Percentiles rank a stretch among this genome's conserved stretches.
These are phyloP conservation scores for Notothenia coriiceps DNA, from an alignment of 2,113 vertebrate species.

Conservation along the genomic window DNA sequence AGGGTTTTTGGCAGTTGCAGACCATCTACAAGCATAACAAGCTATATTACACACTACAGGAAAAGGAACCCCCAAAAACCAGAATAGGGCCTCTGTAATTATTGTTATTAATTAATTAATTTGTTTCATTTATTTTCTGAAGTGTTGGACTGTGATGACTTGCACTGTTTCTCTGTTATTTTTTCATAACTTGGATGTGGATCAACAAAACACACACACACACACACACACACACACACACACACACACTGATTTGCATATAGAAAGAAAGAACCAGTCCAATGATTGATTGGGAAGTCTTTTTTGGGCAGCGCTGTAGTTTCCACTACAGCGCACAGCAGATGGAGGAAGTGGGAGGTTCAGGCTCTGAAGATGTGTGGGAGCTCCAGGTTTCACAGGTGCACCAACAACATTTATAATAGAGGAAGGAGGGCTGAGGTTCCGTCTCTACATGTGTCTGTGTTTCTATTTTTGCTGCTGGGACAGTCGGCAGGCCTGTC, in stretches of 20 bases:
- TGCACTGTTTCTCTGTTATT: slow-evolving; percentile 22
- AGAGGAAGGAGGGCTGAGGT: slow-evolving; percentile 15
- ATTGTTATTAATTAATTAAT: slow-evolving; percentile 28
- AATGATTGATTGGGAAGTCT: slow-evolving; percentile 43
- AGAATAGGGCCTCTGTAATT: no score
- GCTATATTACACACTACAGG: no score
- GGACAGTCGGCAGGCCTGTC: slow-evolving; percentile 70
- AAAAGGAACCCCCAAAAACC: no score
- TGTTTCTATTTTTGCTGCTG: slow-evolving; percentile 57
- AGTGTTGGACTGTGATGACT: slow-evolving; percentile 45
- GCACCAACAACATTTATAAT: slow-evolving; percentile 43
- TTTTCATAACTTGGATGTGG: slow-evolving; percentile 28
- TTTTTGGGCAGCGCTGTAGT: slow-evolving; percentile 31
- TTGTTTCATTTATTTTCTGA: slow-evolving; percentile 20
- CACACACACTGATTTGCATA: slow-evolving; percentile 1
- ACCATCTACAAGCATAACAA: no score
- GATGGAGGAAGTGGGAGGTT: slow-evolving; percentile 58
- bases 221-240: background rate
- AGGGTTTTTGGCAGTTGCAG: no score
- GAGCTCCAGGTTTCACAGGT: slow-evolving; percentile 59
- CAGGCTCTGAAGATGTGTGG: slow-evolving; percentile 37
- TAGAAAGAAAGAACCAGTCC: slow-evolving; percentile 19
- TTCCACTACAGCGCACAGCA: slow-evolving; percentile 40
- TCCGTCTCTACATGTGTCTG: slow-evolving; percentile 22
- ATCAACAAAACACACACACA: slow-evolving; percentile 15